phyloP scores from a whole-genome alignment of 2,113 vertebrate species.

The Corythornis madagascariensis region DNA sequence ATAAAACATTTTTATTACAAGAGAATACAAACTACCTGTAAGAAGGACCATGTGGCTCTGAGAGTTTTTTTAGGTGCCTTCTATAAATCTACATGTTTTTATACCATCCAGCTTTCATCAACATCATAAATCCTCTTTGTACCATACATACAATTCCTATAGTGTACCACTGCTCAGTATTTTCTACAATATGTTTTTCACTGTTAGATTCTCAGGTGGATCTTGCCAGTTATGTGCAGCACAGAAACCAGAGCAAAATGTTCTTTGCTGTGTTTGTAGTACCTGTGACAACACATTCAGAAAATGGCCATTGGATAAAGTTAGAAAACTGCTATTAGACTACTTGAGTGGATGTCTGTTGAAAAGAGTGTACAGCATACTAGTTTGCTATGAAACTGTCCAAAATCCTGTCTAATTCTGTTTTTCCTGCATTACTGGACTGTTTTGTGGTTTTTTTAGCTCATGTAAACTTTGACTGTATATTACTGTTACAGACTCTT shows the following conservation, averaged over 20 bases:
- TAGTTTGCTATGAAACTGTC: neutral
- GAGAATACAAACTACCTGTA: neutral
- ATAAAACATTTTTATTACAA: neutral
- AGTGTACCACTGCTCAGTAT: neutral
- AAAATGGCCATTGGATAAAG: neutral
- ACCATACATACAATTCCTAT: neutral
- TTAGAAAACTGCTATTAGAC: neutral
- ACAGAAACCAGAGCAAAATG: neutral
- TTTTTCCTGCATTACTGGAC: neutral
- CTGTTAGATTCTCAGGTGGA: neutral
- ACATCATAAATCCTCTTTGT: neutral
- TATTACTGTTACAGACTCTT: neutral
- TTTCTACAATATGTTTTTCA: neutral
- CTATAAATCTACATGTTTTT: neutral
- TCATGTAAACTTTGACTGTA: accelerated
- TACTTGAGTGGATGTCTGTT: neutral
- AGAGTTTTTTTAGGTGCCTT: neutral
- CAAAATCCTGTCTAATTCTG: neutral
- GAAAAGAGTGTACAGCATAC: neutral
- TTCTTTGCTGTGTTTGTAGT: neutral
- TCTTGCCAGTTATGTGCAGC: neutral
- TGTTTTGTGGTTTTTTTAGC: neutral
- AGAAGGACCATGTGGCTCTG: neutral
- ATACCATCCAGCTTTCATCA: neutral
- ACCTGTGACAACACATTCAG: neutral